A percentile compares a stretch with the other conserved stretches of the same genome.
Evolutionary conservation across 2,888 invertebrate species (phyloP).

Genomic region (Germaria angustata): DNA sequence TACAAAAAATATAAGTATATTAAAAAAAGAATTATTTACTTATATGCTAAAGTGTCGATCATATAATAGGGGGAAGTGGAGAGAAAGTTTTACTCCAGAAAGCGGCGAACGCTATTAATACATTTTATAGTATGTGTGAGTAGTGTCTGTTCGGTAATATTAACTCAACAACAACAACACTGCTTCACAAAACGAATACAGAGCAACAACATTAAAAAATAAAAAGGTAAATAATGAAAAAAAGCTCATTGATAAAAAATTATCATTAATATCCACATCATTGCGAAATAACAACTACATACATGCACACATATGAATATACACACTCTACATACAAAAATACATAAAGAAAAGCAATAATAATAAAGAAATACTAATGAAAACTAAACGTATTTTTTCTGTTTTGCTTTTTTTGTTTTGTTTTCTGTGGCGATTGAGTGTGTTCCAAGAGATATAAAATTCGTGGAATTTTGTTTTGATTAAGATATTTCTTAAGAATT

Average conservation of each 20-base stretch:
- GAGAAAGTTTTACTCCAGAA: constrained; percentile 13
- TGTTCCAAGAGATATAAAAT: constrained; percentile 50
- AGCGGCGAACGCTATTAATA: constrained; percentile 12
- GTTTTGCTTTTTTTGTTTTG: neutral
- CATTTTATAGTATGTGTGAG: neutral
- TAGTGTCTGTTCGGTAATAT: constrained; percentile 16
- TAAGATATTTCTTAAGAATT: constrained; percentile 67
- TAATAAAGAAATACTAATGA: neutral
- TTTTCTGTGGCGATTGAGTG: constrained; percentile 2
- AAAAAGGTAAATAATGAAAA: constrained; percentile 62
- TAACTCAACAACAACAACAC: constrained; percentile 27
- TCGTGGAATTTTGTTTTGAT: constrained; percentile 66
- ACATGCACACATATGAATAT: no score
- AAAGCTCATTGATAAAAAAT: constrained; percentile 64
- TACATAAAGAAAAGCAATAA: neutral
- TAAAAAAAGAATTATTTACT: constrained; percentile 46
- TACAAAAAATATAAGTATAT: no score
- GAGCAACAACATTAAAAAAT: constrained; percentile 37
- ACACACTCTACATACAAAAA: neutral
- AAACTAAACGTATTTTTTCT: constrained; percentile 43
- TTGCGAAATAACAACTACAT: constrained; percentile 34
- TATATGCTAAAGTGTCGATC: constrained; percentile 9
- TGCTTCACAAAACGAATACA: constrained; percentile 37
- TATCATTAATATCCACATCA: constrained; percentile 44
- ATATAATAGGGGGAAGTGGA: constrained; percentile 5